Evolutionary conservation across 2,113 vertebrate genomes (phyloP), one percentile per base, ranked within the genome.

Genomic region (Stomatorhinus ivindoensis): DNA sequence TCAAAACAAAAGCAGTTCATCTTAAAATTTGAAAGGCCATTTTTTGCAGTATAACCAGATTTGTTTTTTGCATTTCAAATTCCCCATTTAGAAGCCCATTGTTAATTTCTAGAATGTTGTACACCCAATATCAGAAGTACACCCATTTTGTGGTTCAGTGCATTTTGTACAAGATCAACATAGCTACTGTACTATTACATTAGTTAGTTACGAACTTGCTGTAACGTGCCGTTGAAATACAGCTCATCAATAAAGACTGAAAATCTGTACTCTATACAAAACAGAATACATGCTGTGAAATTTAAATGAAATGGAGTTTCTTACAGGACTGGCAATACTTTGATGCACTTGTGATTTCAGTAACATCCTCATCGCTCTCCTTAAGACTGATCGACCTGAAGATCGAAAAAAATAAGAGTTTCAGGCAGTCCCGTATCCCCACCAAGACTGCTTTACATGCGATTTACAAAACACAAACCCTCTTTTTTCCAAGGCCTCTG

Each of bases 261-360:
- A 65, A 83, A 19, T 42, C 4, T 39, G 1, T 31, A 76, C 11
- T 17, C 69, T 39, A 39, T 19, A 39, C 17, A 42, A 76, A 39
- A 69, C 10, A 48, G 39, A 65, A 11, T 4, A 88, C 6, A 73
- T 8, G 73, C 31, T 8, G 2, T 19, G 4, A 80, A 19, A 17
- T 42, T 80, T 13, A 80, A 11, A 15, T 2, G 46, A 61, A 48
- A 42, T 15, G 5, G 58, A 13, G 39, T 17, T 15, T 80, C 65
- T 95, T 92, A 96, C 96, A 94, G 46, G 90, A 69, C 7, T 90
- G 27, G 80, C 95, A 90, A 51, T 93, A 95, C 89, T 94, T 95
- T 0, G 95, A 95, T 87, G 92, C 80, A 93, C 93, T 87, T 46
- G 86, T 48, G 27, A 89, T n/a, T 17, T 61, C 76, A 48, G 24